These are phyloP conservation scores for Microplitis mediator DNA, from an alignment of 1,140 invertebrate species.

Conservation along the genomic window DNA sequence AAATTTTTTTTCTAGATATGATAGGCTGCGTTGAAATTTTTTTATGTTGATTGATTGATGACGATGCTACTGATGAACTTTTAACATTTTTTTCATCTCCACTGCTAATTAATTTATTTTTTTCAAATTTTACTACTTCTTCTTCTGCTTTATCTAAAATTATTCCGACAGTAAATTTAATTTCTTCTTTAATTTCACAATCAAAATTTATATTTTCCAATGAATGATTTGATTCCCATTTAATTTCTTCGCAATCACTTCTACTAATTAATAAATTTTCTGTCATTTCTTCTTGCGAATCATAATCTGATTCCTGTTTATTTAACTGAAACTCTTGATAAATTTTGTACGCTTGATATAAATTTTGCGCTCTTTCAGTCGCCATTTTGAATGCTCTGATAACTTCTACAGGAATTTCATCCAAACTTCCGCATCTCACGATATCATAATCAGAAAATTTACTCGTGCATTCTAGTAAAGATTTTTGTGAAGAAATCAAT, in stretches of 20 bases:
- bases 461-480: not conserved
- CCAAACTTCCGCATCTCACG: not conserved
- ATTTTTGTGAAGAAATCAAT: not conserved
- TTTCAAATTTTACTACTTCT: not conserved
- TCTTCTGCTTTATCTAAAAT: constrained; percentile 16
- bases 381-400: constrained; percentile 33
- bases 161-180: constrained; percentile 8
- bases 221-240: not conserved
- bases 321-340: constrained; percentile 23
- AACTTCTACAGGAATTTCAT: constrained; percentile 23
- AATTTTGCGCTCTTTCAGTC: constrained; percentile 27
- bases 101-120: not conserved
- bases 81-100: not conserved
- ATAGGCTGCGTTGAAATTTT: not conserved
- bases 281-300: not conserved
- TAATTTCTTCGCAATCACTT: not conserved
- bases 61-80: too few relatives aligned
- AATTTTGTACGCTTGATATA: constrained; percentile 33
- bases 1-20: constrained; percentile 31
- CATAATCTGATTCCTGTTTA: constrained; percentile 18
- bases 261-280: too few relatives aligned
- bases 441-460: not conserved
- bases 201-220: not conserved
- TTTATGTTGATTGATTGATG: not conserved
- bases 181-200: not conserved